phyloP scores from a whole-genome alignment of 2,888 invertebrate genomes.

The Limnephilus rhombicus region DNA sequence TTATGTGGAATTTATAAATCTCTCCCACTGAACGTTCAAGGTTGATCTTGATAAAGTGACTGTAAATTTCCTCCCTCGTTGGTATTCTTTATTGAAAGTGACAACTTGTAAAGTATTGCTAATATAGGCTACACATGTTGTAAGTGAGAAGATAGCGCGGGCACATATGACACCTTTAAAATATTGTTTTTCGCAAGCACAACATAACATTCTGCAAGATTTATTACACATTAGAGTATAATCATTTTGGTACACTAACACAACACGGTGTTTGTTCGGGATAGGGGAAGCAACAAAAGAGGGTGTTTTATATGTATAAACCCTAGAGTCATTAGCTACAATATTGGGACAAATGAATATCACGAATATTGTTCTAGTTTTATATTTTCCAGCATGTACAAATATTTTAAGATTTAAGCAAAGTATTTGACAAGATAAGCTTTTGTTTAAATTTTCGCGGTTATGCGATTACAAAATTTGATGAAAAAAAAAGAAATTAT shows the following conservation, averaged over 20 bases:
- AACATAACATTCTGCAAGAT: not conserved
- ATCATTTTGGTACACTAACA: slow-evolving; percentile 12
- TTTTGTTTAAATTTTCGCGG: too few relatives aligned
- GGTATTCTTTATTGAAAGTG: not conserved
- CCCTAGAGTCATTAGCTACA: not conserved
- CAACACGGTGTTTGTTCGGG: not conserved
- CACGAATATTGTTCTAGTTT: not conserved
- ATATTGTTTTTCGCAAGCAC: slow-evolving; percentile 17
- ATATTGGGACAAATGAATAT: not conserved
- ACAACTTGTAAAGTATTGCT: slow-evolving; percentile 5
- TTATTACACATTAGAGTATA: slow-evolving; percentile 8
- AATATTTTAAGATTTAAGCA: too few relatives aligned
- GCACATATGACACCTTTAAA: slow-evolving; percentile 11
- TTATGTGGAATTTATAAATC: not conserved
- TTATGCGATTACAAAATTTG: too few relatives aligned
- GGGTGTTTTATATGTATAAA: not conserved
- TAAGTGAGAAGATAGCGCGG: not conserved
- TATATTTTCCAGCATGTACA: not conserved
- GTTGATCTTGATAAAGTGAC: not conserved
- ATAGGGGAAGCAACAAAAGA: not conserved
- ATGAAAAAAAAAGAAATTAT: too few relatives aligned
- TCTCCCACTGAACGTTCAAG: not conserved
- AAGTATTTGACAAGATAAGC: too few relatives aligned
- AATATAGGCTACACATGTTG: not conserved
- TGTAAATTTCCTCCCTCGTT: not conserved